These are phyloP conservation scores for Pseudomugil tenellus DNA, from an alignment of 2,797 vertebrate species.

Conservation along the genomic window DNA sequence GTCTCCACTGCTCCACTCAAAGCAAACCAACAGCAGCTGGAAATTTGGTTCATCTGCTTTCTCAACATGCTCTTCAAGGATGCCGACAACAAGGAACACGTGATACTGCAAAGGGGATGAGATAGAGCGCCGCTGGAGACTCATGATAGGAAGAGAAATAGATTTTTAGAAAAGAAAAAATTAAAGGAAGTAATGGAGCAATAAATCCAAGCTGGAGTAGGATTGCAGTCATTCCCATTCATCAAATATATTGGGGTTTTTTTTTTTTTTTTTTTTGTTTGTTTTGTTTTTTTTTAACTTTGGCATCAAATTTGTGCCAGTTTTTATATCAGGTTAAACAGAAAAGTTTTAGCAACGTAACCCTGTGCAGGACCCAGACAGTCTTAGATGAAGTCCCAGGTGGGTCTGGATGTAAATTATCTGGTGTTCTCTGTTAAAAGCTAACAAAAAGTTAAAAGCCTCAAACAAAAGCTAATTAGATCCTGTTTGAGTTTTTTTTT, in stretches of 20 bases:
- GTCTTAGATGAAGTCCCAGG: not conserved
- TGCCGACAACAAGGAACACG: not conserved
- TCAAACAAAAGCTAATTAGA: not conserved
- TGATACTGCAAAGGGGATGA: not conserved
- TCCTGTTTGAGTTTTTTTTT: not conserved
- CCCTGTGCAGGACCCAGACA: not conserved
- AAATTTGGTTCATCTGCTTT: not conserved
- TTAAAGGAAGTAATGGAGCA: too few species aligned
- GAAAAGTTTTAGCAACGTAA: not conserved
- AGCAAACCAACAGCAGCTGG: not conserved
- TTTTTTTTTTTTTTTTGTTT: too few species aligned
- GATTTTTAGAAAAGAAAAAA: not conserved
- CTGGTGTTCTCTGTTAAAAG: not conserved
- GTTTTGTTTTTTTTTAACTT: too few species aligned
- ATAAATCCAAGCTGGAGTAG: not conserved
- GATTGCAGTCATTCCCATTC: conserved; percentile 20
- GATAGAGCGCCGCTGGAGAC: not conserved
- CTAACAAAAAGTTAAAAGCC: not conserved
- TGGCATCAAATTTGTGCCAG: not conserved
- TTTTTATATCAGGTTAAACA: not conserved
- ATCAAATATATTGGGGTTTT: too few species aligned
- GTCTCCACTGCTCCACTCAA: not conserved
- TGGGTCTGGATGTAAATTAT: not conserved
- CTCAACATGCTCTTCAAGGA: not conserved
- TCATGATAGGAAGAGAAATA: not conserved